Evolutionary conservation across 1,140 invertebrate genomes (phyloP), one percentile per base, ranked within the genome.

Genomic region (Penaeus japonicus): DNA sequence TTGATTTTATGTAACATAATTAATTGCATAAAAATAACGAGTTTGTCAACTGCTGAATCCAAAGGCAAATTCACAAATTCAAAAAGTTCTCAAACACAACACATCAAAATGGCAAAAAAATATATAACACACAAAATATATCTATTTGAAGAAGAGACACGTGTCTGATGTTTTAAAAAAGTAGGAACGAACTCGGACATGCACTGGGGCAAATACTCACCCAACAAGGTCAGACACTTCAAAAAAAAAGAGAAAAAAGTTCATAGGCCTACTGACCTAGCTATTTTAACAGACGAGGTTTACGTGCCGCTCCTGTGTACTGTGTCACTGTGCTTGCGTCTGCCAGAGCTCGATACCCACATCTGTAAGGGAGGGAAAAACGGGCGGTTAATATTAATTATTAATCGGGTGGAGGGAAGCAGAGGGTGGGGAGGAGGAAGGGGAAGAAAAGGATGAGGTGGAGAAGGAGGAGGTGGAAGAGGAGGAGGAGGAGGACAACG

Each of bases 301-400:
- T 83, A 83, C 57, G 80, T 83, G 80, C 80, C 80, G 80, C 80
- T 83, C 35, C 80, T 83, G 57, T 65, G 80, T 32, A n/a, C 80
- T 65, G 80, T 73, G 32, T 73, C 80, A 59, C 55, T 30, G 55
- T 65, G 17, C 55, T 27, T 22, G 27, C 80, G 80, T 83, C 80
- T 83, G 54, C 39, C 80, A 20, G 54, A 30, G 55, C 80, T 55
- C 80, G 80, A 62, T 83, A 65, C 80, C 80, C 55, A 35, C 80
- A 83, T 83, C 80, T 83, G 80, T 55, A 83, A 83, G 24, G 57
- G 62, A 83, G 4, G 17, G 20, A 15, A 30, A 39, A 24, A n/a
- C 0, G 17, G 55, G 32, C 2, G 10, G 5, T 35, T 47, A 17
- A 22, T 1, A 15, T n/a, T 47, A 78, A 32, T 20, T 3, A 32